Base-by-base conservation (phyloP, 1,140 invertebrate genomes). In the Drosophila mojavensis region DNA sequence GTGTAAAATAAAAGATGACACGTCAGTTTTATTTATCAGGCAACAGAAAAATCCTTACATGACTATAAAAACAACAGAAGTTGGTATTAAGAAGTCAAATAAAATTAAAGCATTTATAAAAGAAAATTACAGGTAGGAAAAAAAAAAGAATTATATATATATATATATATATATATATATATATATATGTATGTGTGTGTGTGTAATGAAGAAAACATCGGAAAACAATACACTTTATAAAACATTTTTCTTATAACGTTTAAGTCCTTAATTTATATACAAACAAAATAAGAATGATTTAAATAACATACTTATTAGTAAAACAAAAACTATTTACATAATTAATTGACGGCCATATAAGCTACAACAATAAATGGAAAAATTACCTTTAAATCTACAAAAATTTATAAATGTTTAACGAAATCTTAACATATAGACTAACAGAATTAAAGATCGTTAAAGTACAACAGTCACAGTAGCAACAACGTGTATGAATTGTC, bases 201-300 rank as follows among this genome's bases (percentile, higher is more conserved):
- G 6, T 83, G 64, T 85, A 83, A 80, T 67, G 60, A 75, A 69
- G 36, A 80, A 66, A 73, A 54, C 84, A 86, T 73, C 47, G 64
- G 66, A 62, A 78, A 78, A 75, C 56, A 72, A 82, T 79, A 86
- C 70, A 72, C 74, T 85, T 86, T 84, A 84, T 79, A 83, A 81
- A 75, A 86, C 81, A 88, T 83, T 85, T 82, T 82, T 84, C 82
- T 85, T 85, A 86, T 85, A 86, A 85, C 77, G 64, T 81, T 84
- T 86, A 86, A 86, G 82, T 86, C 82, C 75, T 81, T 86, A 86
- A 86, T 86, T 86, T 86, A 86, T 86, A 86, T 86, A 86, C 82
- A 84, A 84, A 66, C 66, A 86, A 85, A 86, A 78, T 70, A 85
- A 85, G 83, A 86, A 86, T 86, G 82, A 86, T 86, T 86, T 86